Evolutionary conservation across 2,888 invertebrate genomes (phyloP).

Genomic region (Malthinus flaveolus): DNA sequence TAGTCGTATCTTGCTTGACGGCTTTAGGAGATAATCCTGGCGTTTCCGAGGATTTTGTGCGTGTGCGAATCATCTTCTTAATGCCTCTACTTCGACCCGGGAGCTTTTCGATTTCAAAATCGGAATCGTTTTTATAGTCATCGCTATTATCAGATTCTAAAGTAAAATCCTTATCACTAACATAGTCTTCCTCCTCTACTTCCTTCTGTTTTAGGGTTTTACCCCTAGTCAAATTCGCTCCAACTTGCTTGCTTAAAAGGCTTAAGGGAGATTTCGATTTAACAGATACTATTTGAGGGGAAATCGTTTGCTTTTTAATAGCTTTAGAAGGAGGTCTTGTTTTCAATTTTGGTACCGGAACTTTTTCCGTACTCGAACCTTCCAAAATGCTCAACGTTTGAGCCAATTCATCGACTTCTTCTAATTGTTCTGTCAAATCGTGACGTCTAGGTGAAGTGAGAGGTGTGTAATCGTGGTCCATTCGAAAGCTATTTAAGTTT

Average conservation of each 20-base stretch:
- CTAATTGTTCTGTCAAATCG: slow-evolving; percentile 39
- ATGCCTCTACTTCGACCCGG: slow-evolving; percentile 33
- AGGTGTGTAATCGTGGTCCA: slow-evolving; percentile 83
- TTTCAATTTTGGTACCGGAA: slow-evolving; percentile 20
- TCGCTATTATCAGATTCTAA: slow-evolving; percentile 51
- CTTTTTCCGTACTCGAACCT: slow-evolving; percentile 31
- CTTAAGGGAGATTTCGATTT: slow-evolving; percentile 38
- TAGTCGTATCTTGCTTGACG: slow-evolving; percentile 21
- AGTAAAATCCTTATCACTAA: slow-evolving; percentile 58
- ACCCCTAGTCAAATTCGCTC: not conserved
- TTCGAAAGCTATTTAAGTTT: slow-evolving; percentile 62
- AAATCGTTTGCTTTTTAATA: not conserved
- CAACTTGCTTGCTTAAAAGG: not conserved
- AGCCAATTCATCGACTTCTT: slow-evolving; percentile 47
- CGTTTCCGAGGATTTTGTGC: slow-evolving; percentile 8
- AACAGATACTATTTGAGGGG: not conserved
- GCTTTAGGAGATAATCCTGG: slow-evolving; percentile 10
- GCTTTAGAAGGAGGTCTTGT: slow-evolving; percentile 6
- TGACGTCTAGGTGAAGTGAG: slow-evolving; percentile 66
- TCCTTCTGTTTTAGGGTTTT: slow-evolving; percentile 35
- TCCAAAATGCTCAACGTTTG: slow-evolving; percentile 52
- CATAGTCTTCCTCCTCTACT: slow-evolving; percentile 57
- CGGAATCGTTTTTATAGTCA: slow-evolving; percentile 58
- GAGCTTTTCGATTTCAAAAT: slow-evolving; percentile 50
- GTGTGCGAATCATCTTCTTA: slow-evolving; percentile 39